Conservation (phyloP, 2,888 invertebrate genomes). For the Rotaria sp. region DNA sequence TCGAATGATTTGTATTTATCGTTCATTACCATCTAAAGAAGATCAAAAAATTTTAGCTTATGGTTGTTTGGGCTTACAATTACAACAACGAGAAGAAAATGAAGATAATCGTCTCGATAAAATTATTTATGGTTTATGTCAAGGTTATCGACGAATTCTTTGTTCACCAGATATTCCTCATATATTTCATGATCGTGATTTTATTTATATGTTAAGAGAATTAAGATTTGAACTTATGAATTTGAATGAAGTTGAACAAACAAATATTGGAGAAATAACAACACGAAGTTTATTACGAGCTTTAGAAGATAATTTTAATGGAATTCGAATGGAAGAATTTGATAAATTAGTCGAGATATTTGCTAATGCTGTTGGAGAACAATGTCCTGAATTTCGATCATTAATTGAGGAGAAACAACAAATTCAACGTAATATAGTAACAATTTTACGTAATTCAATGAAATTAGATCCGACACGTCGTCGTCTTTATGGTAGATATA, state of each 20-base stretch:
- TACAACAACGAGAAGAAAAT: too few species aligned
- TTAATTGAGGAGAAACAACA: not conserved
- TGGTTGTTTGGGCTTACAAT: not conserved
- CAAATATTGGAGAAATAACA: not conserved
- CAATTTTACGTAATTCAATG: not conserved
- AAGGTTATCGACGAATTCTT: not conserved
- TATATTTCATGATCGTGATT: constrained; percentile 27
- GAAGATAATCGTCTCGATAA: not conserved
- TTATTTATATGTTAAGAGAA: constrained; percentile 23
- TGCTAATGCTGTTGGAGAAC: not conserved
- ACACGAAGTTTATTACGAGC: not conserved
- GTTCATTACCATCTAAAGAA: not conserved
- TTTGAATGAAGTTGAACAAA: not conserved
- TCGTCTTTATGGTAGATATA: not conserved
- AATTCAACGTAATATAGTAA: not conserved
- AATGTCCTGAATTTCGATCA: not conserved
- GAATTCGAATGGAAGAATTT: not conserved
- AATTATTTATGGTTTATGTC: not conserved
- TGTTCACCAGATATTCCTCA: not conserved
- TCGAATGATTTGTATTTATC: constrained; percentile 23
- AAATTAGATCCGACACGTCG: not conserved
- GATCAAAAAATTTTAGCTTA: constrained; percentile 18
- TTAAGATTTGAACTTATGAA: not conserved
- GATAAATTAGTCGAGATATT: not conserved
- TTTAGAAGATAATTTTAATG: constrained; percentile 12